Evolutionary conservation across 2,888 invertebrate genomes (phyloP).

Genomic region (Helleia helle): DNA sequence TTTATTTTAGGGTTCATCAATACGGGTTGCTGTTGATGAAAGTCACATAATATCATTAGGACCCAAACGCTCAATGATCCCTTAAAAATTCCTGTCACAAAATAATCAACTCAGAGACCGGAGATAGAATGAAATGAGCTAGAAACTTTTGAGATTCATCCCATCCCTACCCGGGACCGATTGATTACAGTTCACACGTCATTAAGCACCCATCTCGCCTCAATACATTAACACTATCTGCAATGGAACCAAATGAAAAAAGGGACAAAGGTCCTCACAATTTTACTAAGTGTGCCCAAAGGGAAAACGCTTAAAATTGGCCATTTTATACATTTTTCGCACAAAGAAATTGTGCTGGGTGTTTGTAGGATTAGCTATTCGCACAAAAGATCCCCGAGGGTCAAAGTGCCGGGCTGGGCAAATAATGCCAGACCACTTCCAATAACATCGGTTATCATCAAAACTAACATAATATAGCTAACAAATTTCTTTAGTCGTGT

Average conservation of each 20-base stretch:
- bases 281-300: slow-evolving; percentile 9
- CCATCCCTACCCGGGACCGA: slow-evolving; percentile 11
- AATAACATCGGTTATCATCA: too few relatives aligned
- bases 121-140: slow-evolving; percentile 11
- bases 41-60: not conserved
- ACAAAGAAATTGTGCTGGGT: too few relatives aligned
- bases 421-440: too few relatives aligned
- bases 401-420: too few relatives aligned
- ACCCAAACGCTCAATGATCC: slow-evolving; percentile 1
- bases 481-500: too few relatives aligned
- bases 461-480: too few relatives aligned
- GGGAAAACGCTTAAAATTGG: not conserved
- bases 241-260: slow-evolving; percentile 10
- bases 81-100: slow-evolving; percentile 8
- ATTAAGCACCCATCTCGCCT: slow-evolving; percentile 11
- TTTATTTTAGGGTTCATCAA: too few relatives aligned
- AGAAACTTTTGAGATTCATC: slow-evolving; percentile 13
- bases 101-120: slow-evolving; percentile 8
- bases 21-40: too few relatives aligned
- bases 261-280: slow-evolving; percentile 12
- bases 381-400: too few relatives aligned
- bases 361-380: too few relatives aligned
- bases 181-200: slow-evolving; percentile 15
- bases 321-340: too few relatives aligned
- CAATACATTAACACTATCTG: slow-evolving; percentile 14